Evolutionary conservation across 2,113 vertebrate genomes (phyloP).

Genomic region (Thalassarche chlororhynchos): DNA sequence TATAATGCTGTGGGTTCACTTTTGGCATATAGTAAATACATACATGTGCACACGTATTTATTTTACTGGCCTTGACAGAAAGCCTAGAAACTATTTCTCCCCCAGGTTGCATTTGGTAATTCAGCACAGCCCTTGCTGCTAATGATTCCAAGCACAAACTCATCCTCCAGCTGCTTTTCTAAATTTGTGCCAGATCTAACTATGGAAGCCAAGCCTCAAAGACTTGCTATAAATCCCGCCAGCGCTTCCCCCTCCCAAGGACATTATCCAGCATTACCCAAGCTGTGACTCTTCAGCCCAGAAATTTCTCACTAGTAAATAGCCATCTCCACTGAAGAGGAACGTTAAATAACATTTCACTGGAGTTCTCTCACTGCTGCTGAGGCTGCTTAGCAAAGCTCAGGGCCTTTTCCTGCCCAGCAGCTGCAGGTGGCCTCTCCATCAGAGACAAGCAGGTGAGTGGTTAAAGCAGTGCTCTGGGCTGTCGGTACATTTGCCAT

Average conservation of each 20-base stretch:
- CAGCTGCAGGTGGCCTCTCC: not conserved
- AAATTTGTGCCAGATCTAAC: slow-evolving; percentile 39
- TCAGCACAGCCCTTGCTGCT: not conserved
- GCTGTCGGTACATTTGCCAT: not conserved
- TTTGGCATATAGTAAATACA: not conserved
- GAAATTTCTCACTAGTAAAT: slow-evolving; percentile 28
- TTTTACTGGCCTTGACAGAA: not conserved
- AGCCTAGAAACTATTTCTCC: not conserved
- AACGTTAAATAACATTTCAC: not conserved
- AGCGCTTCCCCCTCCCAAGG: not conserved
- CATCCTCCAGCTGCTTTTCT: slow-evolving; percentile 60
- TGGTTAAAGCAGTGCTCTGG: not conserved
- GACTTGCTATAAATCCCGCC: slow-evolving; percentile 10
- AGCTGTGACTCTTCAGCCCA: slow-evolving; percentile 34
- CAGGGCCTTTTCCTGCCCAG: not conserved
- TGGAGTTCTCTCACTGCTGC: not conserved
- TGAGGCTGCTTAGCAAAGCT: not conserved
- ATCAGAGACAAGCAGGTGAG: not conserved
- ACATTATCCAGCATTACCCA: slow-evolving; percentile 21
- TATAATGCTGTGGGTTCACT: not conserved
- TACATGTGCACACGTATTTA: accelerated
- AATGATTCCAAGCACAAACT: slow-evolving; percentile 40
- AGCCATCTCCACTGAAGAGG: slow-evolving; percentile 2
- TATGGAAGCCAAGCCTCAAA: slow-evolving; percentile 25
- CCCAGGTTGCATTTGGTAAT: not conserved